Evolutionary conservation across 1,140 invertebrate genomes (phyloP).

Genomic region (Hylaeus anthracinus): DNA sequence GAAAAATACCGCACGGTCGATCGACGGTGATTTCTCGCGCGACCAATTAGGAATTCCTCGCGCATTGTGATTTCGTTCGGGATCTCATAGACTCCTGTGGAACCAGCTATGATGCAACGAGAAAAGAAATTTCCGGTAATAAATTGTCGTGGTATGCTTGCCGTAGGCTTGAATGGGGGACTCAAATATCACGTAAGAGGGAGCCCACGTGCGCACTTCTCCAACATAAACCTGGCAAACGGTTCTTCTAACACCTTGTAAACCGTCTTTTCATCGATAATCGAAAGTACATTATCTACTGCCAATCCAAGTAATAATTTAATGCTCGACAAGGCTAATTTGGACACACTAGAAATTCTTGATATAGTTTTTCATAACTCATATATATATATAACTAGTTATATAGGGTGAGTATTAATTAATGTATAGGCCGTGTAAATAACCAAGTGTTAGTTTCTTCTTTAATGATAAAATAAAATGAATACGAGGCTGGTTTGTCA

Average conservation of each 20-base stretch:
- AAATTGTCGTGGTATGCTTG: slow-evolving; percentile 58
- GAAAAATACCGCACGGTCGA: not conserved
- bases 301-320: no score
- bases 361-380: no score
- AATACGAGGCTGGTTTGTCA: no score
- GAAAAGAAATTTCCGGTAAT: slow-evolving; percentile 66
- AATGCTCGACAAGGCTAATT: no score
- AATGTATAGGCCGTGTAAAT: no score
- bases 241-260: not conserved
- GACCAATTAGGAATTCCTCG: slow-evolving; percentile 30
- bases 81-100: slow-evolving; percentile 31
- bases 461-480: no score
- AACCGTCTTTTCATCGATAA: no score
- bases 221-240: not conserved
- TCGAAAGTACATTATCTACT: no score
- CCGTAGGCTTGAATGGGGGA: slow-evolving; percentile 60
- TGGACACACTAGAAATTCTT: no score
- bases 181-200: slow-evolving; percentile 58
- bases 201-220: slow-evolving; percentile 42
- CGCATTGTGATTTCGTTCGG: slow-evolving; percentile 40
- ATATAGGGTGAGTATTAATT: no score
- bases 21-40: not conserved
- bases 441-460: no score
- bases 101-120: slow-evolving; percentile 44
- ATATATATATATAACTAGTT: no score